Percentiles rank a stretch among this genome's conserved stretches.
Conservation (phyloP, 2,797 vertebrate genomes). For the Danio jaintianensis region DNA sequence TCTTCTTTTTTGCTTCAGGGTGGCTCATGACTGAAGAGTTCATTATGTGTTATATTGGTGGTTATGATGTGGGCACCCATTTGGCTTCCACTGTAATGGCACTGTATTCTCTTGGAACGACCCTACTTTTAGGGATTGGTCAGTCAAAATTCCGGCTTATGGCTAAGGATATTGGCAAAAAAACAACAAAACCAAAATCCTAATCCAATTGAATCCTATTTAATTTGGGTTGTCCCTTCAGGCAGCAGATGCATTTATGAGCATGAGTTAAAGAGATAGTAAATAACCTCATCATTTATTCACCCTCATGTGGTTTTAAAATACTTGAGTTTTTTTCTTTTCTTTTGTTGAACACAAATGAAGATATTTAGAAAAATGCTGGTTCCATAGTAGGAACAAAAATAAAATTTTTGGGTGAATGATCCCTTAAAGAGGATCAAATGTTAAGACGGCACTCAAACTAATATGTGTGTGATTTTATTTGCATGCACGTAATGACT, state of each 20-base stretch:
- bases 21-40: background rate
- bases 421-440: background rate
- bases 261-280: background rate
- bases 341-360: no score
- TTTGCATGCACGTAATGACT: background rate
- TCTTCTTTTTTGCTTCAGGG: conserved; percentile 51
- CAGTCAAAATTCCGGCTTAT: conserved; percentile 42
- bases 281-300: no score
- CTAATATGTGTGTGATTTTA: background rate
- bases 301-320: no score
- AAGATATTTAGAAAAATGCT: no score
- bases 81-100: conserved; percentile 25
- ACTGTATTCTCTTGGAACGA: conserved; percentile 51
- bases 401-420: no score
- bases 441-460: background rate
- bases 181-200: background rate
- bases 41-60: accelerated
- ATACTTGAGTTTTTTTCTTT: no score
- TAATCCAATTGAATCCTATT: no score
- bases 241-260: background rate
- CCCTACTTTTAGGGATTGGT: conserved; percentile 48
- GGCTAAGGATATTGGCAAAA: conserved; percentile 31
- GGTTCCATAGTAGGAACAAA: no score
- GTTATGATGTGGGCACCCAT: background rate
- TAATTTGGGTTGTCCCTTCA: background rate